phyloP scores from a whole-genome alignment of 1,140 invertebrate genomes.

The Stratiolaelaps scimitus region DNA sequence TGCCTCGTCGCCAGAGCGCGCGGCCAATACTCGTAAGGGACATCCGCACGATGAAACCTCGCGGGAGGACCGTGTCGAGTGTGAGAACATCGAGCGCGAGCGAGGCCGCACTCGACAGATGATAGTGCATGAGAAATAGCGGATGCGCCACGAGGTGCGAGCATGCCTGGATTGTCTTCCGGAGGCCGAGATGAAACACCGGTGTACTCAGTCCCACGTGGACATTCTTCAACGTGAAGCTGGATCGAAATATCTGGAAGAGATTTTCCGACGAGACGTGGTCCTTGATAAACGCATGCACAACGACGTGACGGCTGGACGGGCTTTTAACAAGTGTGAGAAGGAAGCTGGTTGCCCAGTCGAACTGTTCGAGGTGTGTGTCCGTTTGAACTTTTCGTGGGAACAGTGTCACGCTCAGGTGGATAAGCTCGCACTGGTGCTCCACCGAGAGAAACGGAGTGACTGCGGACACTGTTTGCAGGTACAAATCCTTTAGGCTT shows the following conservation, averaged over 20 bases:
- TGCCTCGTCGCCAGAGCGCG: neutral
- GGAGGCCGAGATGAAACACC: constrained; percentile 12
- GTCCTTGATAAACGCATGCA: constrained; percentile 16
- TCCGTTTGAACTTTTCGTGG: neutral
- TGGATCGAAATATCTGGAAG: neutral
- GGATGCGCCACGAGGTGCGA: constrained; percentile 1
- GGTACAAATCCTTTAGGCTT: constrained; percentile 19
- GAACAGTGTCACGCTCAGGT: neutral
- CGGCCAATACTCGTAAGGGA: neutral
- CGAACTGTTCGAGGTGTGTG: constrained; percentile 23
- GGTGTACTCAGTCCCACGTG: neutral
- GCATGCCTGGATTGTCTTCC: constrained; percentile 14
- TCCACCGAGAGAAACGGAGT: neutral
- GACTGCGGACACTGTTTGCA: constrained; percentile 2
- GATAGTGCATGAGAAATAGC: neutral
- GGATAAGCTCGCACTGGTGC: constrained; percentile 1
- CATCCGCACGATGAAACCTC: constrained; percentile 12
- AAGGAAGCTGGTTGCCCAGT: constrained; percentile 17
- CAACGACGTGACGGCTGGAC: constrained; percentile 9
- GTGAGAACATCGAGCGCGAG: neutral
- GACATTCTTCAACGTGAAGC: constrained; percentile 9
- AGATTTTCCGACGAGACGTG: neutral
- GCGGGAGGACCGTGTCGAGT: constrained; percentile 12
- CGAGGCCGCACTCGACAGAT: neutral
- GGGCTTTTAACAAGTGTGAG: constrained; percentile 12